Evolutionary conservation across 2,113 vertebrate genomes (phyloP).

Genomic region (Rhinolophus ferrumequinum): DNA sequence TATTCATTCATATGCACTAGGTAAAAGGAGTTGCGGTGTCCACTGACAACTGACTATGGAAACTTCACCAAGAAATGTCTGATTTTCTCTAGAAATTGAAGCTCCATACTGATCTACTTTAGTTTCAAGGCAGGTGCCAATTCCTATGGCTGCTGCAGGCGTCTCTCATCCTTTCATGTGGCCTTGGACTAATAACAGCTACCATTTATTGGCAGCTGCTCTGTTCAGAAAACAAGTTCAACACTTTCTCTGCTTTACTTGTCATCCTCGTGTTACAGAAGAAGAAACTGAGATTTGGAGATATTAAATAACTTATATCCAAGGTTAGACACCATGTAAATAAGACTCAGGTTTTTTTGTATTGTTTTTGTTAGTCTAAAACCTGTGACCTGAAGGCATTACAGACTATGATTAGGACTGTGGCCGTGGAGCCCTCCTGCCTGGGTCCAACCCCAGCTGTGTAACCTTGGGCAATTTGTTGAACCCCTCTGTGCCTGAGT

Average conservation of each 20-base stretch:
- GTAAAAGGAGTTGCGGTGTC: background rate
- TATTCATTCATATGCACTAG: background rate
- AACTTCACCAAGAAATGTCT: slow-evolving; percentile 37
- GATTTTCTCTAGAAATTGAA: background rate
- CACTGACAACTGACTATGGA: background rate
- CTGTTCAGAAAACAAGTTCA: background rate
- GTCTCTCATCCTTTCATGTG: background rate
- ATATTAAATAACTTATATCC: background rate
- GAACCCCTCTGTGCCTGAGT: background rate
- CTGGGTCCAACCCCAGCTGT: background rate
- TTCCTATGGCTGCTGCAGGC: background rate
- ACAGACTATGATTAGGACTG: background rate
- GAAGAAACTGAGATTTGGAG: background rate
- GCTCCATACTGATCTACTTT: background rate
- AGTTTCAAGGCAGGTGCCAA: background rate
- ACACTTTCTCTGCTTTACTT: background rate
- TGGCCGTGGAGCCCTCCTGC: background rate
- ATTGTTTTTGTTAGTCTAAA: background rate
- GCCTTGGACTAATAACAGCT: background rate
- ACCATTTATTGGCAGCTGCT: background rate
- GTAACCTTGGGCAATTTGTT: background rate
- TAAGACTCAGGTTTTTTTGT: background rate
- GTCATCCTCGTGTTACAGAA: background rate
- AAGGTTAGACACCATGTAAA: background rate
- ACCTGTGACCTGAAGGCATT: background rate